These are phyloP conservation scores for Upupa epops DNA, from an alignment of 2,113 vertebrate species.

Conservation along the genomic window DNA sequence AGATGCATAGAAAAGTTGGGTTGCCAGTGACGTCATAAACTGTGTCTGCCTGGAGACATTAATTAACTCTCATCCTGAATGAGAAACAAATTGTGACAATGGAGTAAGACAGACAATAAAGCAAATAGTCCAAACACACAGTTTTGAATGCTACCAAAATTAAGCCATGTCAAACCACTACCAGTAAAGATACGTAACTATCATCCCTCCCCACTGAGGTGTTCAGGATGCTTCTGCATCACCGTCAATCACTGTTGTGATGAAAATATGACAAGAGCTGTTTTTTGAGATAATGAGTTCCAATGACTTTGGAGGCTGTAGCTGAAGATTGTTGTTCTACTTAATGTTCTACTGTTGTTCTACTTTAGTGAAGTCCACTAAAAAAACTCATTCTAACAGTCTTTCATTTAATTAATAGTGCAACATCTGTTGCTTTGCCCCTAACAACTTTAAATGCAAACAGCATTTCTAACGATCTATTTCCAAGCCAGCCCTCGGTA, in stretches of 20 bases:
- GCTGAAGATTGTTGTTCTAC: background rate
- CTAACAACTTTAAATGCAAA: background rate
- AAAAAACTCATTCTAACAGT: background rate
- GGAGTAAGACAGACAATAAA: background rate
- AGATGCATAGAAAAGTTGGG: background rate
- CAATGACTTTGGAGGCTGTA: background rate
- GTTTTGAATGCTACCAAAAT: conserved; percentile 18
- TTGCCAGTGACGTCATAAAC: background rate
- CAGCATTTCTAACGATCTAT: conserved; percentile 3
- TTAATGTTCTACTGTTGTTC: background rate
- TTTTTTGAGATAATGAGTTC: background rate
- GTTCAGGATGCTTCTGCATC: rapidly evolving
- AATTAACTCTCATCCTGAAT: background rate
- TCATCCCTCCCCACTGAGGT: rapidly evolving
- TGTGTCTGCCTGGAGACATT: background rate
- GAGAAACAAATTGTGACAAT: background rate
- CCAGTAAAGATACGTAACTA: background rate
- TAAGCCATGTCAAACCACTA: background rate
- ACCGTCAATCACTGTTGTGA: background rate
- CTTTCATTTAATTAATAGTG: background rate
- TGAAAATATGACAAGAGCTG: background rate
- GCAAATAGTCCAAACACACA: background rate
- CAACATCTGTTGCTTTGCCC: background rate
- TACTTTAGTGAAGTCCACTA: background rate
- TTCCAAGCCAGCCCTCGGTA: conserved; percentile 32